Evolutionary conservation across 1,140 invertebrate genomes (phyloP).

Genomic region (Psix sp.): DNA sequence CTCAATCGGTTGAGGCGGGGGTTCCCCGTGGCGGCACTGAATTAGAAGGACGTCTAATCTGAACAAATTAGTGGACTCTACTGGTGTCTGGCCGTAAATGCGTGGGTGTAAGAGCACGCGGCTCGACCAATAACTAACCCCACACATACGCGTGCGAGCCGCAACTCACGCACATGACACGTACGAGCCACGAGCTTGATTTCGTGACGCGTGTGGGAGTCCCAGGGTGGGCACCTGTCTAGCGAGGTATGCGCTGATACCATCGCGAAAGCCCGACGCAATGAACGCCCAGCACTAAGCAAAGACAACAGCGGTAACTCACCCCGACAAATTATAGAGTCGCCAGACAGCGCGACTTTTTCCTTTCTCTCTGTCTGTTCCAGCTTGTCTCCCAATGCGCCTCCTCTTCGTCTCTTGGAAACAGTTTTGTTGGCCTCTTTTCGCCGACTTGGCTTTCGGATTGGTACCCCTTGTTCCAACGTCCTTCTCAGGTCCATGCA

Average conservation of each 20-base stretch:
- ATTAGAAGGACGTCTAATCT: slow-evolving; percentile 63
- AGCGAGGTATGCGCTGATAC: slow-evolving; percentile 74
- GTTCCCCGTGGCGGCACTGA: slow-evolving; percentile 50
- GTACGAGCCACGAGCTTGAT: slow-evolving; percentile 52
- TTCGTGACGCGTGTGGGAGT: slow-evolving; percentile 69
- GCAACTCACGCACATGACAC: slow-evolving; percentile 50
- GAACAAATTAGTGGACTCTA: slow-evolving; percentile 65
- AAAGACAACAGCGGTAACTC: slow-evolving; percentile 75
- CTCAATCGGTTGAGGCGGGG: slow-evolving; percentile 7
- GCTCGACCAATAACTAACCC: slow-evolving; percentile 63
- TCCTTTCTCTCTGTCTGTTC: slow-evolving; percentile 36
- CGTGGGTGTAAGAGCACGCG: slow-evolving; percentile 58
- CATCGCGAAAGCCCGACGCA: slow-evolving; percentile 70
- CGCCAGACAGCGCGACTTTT: slow-evolving; percentile 71
- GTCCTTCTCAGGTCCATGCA: slow-evolving; percentile 7
- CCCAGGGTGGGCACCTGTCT: slow-evolving; percentile 74
- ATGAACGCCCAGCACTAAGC: slow-evolving; percentile 73
- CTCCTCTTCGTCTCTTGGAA: background rate
- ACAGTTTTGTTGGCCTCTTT: slow-evolving; percentile 6
- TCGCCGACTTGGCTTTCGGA: background rate
- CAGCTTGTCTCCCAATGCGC: slow-evolving; percentile 16
- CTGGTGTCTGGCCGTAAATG: slow-evolving; percentile 59
- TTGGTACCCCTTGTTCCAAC: slow-evolving; percentile 25
- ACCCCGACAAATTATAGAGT: slow-evolving; percentile 76
- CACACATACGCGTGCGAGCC: slow-evolving; percentile 25